A percentile compares a stretch with the other conserved stretches of the same genome.
Conservation (phyloP, 2,113 vertebrate genomes). For the Sturnus vulgaris region DNA sequence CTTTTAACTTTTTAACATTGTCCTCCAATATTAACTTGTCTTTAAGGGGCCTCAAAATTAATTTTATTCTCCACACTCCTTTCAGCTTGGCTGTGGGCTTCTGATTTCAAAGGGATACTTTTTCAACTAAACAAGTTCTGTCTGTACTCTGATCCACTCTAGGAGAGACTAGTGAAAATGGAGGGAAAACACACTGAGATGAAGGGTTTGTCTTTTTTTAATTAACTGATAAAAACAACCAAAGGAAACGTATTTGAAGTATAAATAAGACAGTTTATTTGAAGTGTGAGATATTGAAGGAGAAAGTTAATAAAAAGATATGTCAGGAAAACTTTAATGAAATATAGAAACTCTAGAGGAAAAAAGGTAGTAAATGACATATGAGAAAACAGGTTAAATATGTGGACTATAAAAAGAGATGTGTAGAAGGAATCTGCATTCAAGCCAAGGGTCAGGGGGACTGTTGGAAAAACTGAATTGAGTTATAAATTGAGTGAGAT, state of each 20-base stretch:
- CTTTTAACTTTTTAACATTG: background rate
- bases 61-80: background rate
- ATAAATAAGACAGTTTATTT: conserved; percentile 32
- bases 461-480: background rate
- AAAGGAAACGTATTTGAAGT: background rate
- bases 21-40: background rate
- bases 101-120: background rate
- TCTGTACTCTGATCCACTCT: background rate
- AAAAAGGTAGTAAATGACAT: background rate
- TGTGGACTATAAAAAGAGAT: background rate
- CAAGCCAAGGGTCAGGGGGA: background rate
- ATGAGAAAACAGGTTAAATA: background rate
- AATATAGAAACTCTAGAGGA: background rate
- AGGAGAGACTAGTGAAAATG: background rate
- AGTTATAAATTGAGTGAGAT: background rate
- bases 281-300: background rate
- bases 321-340: background rate
- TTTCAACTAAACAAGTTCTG: background rate
- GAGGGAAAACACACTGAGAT: background rate
- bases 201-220: background rate
- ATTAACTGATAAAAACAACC: conserved; percentile 24
- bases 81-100: background rate
- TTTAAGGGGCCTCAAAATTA: background rate
- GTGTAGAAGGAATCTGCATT: background rate
- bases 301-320: conserved; percentile 17